Evolutionary conservation across 2,113 vertebrate species (phyloP).

Genomic region (Hydrochoerus hydrochaeris): DNA sequence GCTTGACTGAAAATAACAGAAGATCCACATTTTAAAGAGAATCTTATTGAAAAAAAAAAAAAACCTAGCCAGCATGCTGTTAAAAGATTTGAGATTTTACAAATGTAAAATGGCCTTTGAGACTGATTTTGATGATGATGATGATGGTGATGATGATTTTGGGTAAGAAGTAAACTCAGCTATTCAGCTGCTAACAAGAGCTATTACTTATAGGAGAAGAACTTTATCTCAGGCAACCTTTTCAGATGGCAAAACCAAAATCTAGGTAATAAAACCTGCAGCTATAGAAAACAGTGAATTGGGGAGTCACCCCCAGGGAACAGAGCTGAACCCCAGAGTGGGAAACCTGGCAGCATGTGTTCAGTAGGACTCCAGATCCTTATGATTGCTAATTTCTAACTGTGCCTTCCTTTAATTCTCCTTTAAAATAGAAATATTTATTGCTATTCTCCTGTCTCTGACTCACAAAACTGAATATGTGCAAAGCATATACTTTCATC

Average conservation of each 20-base stretch:
- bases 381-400: neutral
- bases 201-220: slow-evolving; percentile 9
- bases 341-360: neutral
- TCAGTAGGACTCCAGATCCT: neutral
- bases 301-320: neutral
- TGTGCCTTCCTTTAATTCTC: neutral
- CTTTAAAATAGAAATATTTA: neutral
- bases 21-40: slow-evolving; percentile 7
- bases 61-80: neutral
- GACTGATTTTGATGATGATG: neutral
- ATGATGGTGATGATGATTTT: neutral
- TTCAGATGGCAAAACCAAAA: neutral
- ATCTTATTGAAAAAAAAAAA: neutral
- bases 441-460: neutral
- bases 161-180: neutral
- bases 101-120: neutral
- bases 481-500: neutral
- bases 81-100: slow-evolving; percentile 11
- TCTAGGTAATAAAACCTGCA: neutral
- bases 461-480: neutral
- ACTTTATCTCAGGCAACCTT: neutral
- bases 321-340: neutral
- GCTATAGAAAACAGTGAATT: neutral
- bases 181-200: neutral
- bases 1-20: neutral